A percentile compares a stretch with the other conserved stretches of the same genome.
phyloP scores from a whole-genome alignment of 2,113 vertebrate genomes.

The Podarcis cretensis region DNA sequence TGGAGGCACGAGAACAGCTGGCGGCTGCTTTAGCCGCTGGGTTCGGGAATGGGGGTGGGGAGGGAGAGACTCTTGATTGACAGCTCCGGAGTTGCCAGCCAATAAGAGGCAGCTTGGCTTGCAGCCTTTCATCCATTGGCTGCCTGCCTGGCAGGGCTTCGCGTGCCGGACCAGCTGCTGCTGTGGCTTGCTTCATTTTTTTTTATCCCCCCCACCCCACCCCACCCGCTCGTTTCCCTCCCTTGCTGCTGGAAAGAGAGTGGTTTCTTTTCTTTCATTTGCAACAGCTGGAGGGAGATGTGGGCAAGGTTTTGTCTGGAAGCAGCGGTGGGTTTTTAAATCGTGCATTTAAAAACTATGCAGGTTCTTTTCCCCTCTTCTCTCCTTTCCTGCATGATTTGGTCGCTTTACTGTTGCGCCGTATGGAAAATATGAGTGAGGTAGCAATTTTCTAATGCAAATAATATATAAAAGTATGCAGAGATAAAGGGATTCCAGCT shows the following conservation, averaged over 20 bases:
- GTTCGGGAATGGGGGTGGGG: background rate
- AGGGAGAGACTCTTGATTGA: constrained; percentile 73
- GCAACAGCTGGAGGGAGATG: constrained; percentile 21
- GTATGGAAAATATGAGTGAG: background rate
- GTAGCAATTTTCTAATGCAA: background rate
- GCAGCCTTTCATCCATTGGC: constrained; percentile 74
- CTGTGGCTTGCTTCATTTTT: background rate
- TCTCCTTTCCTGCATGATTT: background rate
- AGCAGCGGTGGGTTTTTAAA: background rate
- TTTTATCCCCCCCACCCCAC: no score
- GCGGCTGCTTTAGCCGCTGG: constrained; percentile 36
- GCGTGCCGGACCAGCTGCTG: constrained; percentile 79
- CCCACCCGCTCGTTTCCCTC: background rate
- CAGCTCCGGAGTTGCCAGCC: constrained; percentile 70
- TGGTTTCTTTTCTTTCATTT: background rate
- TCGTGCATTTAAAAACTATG: background rate
- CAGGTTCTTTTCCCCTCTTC: no score
- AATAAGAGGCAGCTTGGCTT: constrained; percentile 68
- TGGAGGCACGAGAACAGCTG: constrained; percentile 85
- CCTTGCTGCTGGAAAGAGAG: background rate
- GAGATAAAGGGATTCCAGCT: background rate
- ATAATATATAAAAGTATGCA: background rate
- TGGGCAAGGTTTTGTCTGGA: background rate
- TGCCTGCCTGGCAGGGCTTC: constrained; percentile 76
- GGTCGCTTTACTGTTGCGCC: background rate